These are phyloP conservation scores for Pangasius djambal DNA, from an alignment of 2,797 vertebrate species.

Conservation along the genomic window DNA sequence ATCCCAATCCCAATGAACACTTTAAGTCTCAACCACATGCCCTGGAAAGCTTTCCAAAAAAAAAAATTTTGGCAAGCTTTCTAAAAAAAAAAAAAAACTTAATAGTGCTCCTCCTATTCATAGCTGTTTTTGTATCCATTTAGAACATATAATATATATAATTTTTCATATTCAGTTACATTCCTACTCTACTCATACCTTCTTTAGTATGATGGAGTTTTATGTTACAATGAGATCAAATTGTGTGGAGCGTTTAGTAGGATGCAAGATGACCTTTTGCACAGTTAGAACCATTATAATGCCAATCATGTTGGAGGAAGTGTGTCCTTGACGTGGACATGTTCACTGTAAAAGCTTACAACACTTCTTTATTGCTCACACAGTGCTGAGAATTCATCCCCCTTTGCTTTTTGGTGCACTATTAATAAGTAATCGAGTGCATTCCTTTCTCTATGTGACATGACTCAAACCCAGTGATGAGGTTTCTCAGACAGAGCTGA, in stretches of 20 bases:
- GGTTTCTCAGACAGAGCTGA: not conserved
- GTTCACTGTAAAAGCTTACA: not conserved
- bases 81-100: not conserved
- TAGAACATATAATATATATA: not conserved
- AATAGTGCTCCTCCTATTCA: not conserved
- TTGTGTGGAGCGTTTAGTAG: not conserved
- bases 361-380: slow-evolving; percentile 7
- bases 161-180: not conserved
- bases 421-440: slow-evolving; percentile 49
- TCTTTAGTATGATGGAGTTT: not conserved
- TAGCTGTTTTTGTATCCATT: not conserved
- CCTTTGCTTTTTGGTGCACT: slow-evolving; percentile 13
- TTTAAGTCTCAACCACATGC: not conserved
- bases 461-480: slow-evolving; percentile 24
- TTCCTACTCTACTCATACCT: not conserved
- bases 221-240: not conserved
- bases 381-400: slow-evolving; percentile 2
- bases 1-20: not conserved
- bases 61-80: not conserved
- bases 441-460: slow-evolving; percentile 29
- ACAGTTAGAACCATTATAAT: not conserved
- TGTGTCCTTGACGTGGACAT: not conserved
- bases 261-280: not conserved
- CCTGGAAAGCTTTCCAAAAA: no score
- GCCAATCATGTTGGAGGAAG: not conserved